Base-by-base conservation (phyloP, 2,888 invertebrate species). In the Pseudoips prasinana region DNA sequence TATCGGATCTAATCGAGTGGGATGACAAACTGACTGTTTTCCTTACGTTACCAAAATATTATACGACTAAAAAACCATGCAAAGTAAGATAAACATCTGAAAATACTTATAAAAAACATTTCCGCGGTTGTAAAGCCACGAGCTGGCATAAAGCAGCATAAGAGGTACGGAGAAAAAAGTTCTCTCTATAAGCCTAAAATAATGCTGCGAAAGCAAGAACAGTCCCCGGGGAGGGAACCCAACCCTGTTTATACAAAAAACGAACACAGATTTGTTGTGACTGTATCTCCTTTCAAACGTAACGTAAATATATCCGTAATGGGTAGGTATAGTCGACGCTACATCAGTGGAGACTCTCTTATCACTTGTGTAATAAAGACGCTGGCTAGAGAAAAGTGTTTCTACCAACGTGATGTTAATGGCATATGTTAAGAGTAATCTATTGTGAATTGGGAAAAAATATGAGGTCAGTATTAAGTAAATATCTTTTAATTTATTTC, bases 181-280 rank as follows among this genome's bases (percentile, higher is more conserved):
- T 60, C 29, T 34, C 40, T 30, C 32, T 35, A 32, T 49, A 45
- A 54, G 52, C 46, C 53, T 47, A 55, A 62, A 57, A 64, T 60
- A 62, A 62, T 55, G 50, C 62, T 48, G 41, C 43, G 45, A 53
- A 56, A 55, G 48, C 49, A 48, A 31, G 27, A 39, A 42, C 18
- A 58, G 38, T 50, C 63, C 54, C 54, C 10, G 7, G 58, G 50
- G 56, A 36, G 36, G 36, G 39, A 46, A 58, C 48, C 36, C 45
- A 32, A 48, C 59, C 56, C 52, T 49, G 50, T 59, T 59, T 64
- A 58, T 60, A 55, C 41, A 56, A 64, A 51, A 52, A 52, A 48
- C 33, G 39, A 55, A 50, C 46, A 45, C 46, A 44, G 51, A 51
- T 53, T 47, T 52, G 44, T 47, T 54, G 46, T 38, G 51, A 51